These are phyloP conservation scores for Oligia strigilis DNA, from an alignment of 2,888 invertebrate genomes.

Conservation along the genomic window DNA sequence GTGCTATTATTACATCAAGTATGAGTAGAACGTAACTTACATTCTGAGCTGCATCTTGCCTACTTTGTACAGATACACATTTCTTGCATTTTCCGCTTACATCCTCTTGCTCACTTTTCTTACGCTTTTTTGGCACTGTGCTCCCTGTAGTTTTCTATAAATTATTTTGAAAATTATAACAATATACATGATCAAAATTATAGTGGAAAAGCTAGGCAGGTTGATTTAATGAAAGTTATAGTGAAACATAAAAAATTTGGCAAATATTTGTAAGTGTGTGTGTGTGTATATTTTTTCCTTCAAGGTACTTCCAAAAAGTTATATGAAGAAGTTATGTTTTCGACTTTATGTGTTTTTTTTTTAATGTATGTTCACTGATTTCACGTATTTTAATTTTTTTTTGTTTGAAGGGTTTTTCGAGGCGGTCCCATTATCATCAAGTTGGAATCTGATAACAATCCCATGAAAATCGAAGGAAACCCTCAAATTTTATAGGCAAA, in stretches of 20 bases:
- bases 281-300: neutral
- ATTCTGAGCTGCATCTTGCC: slow-evolving; percentile 67
- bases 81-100: slow-evolving; percentile 80
- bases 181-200: neutral
- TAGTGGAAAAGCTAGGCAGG: neutral
- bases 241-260: neutral
- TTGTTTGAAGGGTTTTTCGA: too few relatives aligned
- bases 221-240: neutral
- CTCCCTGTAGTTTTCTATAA: slow-evolving; percentile 78
- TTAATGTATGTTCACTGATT: too few relatives aligned
- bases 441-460: too few relatives aligned
- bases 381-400: too few relatives aligned
- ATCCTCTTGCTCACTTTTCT: slow-evolving; percentile 85
- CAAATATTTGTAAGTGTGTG: neutral
- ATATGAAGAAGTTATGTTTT: too few relatives aligned
- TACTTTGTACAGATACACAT: slow-evolving; percentile 65
- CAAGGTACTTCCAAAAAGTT: neutral
- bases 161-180: neutral
- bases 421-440: too few relatives aligned
- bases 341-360: too few relatives aligned
- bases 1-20: neutral
- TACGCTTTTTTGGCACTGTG: slow-evolving; percentile 82
- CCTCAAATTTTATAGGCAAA: too few relatives aligned
- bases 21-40: slow-evolving; percentile 71
- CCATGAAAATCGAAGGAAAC: too few relatives aligned